Evolutionary conservation across 2,113 vertebrate genomes (phyloP).

Genomic region (Psophia crepitans): DNA sequence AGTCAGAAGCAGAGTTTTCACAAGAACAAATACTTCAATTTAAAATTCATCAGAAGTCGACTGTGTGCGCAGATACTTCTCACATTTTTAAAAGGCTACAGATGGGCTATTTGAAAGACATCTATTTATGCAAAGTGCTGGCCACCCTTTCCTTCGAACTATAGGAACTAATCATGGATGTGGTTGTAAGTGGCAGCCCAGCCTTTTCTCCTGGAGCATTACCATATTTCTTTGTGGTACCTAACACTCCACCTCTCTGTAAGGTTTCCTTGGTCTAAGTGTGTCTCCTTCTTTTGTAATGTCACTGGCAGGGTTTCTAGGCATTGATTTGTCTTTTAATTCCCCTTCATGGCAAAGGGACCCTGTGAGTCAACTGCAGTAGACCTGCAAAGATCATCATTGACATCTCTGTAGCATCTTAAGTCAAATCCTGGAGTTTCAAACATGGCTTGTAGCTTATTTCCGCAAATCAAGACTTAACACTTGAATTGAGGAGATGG

Average conservation of each 20-base stretch:
- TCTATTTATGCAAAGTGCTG: background rate
- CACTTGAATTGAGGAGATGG: background rate
- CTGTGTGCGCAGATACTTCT: background rate
- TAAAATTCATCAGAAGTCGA: constrained; percentile 1
- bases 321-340: background rate
- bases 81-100: constrained; percentile 33
- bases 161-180: background rate
- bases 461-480: background rate
- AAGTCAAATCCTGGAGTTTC: background rate
- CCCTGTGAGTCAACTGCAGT: background rate
- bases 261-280: background rate
- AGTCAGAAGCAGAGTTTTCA: background rate
- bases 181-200: background rate
- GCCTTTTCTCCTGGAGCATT: background rate
- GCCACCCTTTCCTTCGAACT: background rate
- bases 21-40: constrained; percentile 39
- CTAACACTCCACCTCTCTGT: background rate
- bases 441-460: background rate
- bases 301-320: background rate
- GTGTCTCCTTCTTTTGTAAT: background rate
- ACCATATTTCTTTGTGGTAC: background rate
- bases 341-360: background rate
- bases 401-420: background rate
- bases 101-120: background rate
- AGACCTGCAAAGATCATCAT: background rate